These are phyloP conservation scores for Pentalonia nigronervosa DNA, from an alignment of 1,140 invertebrate species.

Conservation along the genomic window DNA sequence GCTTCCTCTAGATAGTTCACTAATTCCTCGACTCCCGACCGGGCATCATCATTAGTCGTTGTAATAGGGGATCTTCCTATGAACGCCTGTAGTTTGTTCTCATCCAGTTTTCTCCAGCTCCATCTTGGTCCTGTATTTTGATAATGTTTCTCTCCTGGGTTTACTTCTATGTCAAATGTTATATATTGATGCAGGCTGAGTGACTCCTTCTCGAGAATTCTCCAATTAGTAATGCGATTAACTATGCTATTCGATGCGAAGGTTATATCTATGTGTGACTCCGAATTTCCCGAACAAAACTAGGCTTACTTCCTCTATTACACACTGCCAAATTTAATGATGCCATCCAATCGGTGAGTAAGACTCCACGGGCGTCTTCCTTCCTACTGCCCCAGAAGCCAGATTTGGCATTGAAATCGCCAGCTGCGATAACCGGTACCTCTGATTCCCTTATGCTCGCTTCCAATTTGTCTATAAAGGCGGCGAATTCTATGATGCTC, in stretches of 20 bases:
- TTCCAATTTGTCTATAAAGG: background rate
- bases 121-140: background rate
- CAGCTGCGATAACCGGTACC: background rate
- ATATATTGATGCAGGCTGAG: background rate
- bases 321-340: background rate
- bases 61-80: background rate
- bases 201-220: background rate
- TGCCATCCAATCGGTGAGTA: background rate
- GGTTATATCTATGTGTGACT: background rate
- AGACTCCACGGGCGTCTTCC: background rate
- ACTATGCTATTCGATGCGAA: background rate
- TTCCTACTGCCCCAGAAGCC: background rate
- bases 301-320: background rate
- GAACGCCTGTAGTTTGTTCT: background rate
- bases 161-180: background rate
- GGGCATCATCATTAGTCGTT: background rate
- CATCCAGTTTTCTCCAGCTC: background rate
- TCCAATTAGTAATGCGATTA: background rate
- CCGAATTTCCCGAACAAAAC: background rate
- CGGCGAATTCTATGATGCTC: background rate
- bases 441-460: background rate
- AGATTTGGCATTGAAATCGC: slow-evolving; percentile 2
- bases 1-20: too few species aligned
- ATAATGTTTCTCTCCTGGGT: background rate
- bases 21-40: background rate